These are phyloP conservation scores for Thaleichthys pacificus DNA, from an alignment of 2,797 vertebrate genomes.

Conservation along the genomic window DNA sequence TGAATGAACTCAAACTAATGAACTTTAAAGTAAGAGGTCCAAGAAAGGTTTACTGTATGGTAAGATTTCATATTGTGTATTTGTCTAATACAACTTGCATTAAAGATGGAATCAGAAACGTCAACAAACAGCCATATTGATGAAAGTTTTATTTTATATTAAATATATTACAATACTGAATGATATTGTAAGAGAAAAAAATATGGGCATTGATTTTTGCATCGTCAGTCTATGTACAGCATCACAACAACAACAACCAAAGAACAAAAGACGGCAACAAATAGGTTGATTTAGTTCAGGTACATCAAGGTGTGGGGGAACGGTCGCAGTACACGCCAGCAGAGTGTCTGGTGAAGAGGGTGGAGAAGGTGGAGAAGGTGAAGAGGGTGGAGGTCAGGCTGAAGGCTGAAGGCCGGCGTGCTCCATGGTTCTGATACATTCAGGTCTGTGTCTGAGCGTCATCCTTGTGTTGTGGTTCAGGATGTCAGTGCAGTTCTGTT, in stretches of 20 bases:
- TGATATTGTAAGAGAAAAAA: conserved; percentile 69
- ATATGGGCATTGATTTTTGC: conserved; percentile 74
- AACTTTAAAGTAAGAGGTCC: too few relatives aligned
- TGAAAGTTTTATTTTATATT: conserved; percentile 86
- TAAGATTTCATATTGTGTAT: not conserved
- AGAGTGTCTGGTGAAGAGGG: conserved; percentile 33
- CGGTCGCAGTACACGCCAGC: conserved; percentile 38
- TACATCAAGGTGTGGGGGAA: conserved; percentile 28
- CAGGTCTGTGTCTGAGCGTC: conserved; percentile 51
- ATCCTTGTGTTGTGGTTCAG: not conserved
- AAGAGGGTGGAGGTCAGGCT: conserved; percentile 9
- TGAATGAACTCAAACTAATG: too few relatives aligned
- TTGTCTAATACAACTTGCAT: not conserved
- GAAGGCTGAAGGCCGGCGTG: conserved; percentile 6
- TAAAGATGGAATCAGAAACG: not conserved
- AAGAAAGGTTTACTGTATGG: too few relatives aligned
- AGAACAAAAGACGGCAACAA: conserved; percentile 55
- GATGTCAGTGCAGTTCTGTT: conserved; percentile 25
- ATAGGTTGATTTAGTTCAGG: conserved; percentile 49
- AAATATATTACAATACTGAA: conserved; percentile 88
- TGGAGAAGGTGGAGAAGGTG: not conserved
- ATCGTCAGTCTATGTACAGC: conserved; percentile 76
- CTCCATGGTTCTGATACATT: conserved; percentile 64
- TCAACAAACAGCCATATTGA: conserved; percentile 56
- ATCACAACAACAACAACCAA: conserved; percentile 47